Base-by-base conservation (phyloP, 2,797 vertebrate genomes). In the Pampus argenteus region DNA sequence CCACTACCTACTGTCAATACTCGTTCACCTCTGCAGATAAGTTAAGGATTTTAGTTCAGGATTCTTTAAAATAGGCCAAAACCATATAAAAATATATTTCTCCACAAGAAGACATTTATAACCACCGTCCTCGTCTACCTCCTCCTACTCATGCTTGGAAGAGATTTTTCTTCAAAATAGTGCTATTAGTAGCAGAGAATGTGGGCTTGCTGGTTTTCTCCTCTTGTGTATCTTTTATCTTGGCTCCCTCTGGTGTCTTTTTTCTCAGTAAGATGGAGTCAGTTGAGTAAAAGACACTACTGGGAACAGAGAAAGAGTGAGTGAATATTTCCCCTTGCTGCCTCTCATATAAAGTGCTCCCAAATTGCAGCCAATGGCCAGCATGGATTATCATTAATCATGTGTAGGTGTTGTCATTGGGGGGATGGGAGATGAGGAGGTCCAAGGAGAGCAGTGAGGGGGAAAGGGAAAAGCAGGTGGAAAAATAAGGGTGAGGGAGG, bases 191-290 rank as follows among this genome's bases (percentile, higher is more conserved):
- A 74, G 84, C 77, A 82, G 42, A 68, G 56, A 84, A 87, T 85
- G 79, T 85, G 85, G 82, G 82, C 73, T 86, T 56, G 58, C 74
- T 83, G 76, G 73, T 85, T 90, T 77, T 73, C 67, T 81, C 67
- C 84, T 86, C 76, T 88, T 81, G 86, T 83, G 79, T 85, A 71
- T 89, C 82, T 91, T 91, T 92, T 83, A 90, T 90, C 85, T 89
- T 38, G 45, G 82, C 83, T 91, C 89, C 87, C 89, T 79, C 81
- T 84, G 88, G 88, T 89, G 82, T 93, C 81, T 86, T 89, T 87
- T 88, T 83, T 70, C 74, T 87, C 78, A 67, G 80, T 87, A 88
- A 84, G 64, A 69, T 83, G 69, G 74, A 89, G 86, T 86, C 79
- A 74, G 89, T 78, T 82, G 89, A 90, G 88, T 85, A 83, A 91